Evolutionary conservation across 2,888 invertebrate genomes (phyloP).

Genomic region (Rhagophthalmus giganteus): DNA sequence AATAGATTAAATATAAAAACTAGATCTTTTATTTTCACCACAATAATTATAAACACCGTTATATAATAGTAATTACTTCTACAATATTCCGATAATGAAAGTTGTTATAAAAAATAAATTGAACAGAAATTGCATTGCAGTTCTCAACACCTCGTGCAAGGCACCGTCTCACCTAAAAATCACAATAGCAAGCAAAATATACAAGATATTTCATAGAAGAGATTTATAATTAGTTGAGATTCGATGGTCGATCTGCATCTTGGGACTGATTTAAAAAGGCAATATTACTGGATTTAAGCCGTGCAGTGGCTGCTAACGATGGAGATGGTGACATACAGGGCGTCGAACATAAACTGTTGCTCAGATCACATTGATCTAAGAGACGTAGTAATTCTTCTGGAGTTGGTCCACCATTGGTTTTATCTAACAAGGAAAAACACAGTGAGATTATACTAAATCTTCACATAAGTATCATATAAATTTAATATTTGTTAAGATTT

Average conservation of each 20-base stretch:
- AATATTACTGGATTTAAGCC: constrained; percentile 64
- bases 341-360: constrained; percentile 74
- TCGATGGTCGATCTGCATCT: constrained; percentile 37
- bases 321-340: constrained; percentile 80
- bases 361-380: constrained; percentile 92
- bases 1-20: constrained; percentile 9
- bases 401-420: constrained; percentile 84
- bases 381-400: constrained; percentile 88
- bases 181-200: constrained; percentile 2
- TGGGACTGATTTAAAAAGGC: constrained; percentile 64
- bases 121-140: not conserved
- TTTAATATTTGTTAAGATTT: too few species aligned
- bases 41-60: too few species aligned
- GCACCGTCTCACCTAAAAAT: not conserved
- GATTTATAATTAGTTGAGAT: constrained; percentile 20
- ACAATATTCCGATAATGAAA: too few species aligned
- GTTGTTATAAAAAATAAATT: constrained; percentile 4
- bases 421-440: constrained; percentile 60
- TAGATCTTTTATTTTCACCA: not conserved
- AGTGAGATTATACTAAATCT: too few species aligned
- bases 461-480: too few species aligned
- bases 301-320: constrained; percentile 58
- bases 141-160: constrained; percentile 3
- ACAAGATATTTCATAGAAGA: constrained; percentile 1
- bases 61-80: too few species aligned